Conservation (phyloP, 2,113 vertebrate genomes). For the Atherinomorus stipes region DNA sequence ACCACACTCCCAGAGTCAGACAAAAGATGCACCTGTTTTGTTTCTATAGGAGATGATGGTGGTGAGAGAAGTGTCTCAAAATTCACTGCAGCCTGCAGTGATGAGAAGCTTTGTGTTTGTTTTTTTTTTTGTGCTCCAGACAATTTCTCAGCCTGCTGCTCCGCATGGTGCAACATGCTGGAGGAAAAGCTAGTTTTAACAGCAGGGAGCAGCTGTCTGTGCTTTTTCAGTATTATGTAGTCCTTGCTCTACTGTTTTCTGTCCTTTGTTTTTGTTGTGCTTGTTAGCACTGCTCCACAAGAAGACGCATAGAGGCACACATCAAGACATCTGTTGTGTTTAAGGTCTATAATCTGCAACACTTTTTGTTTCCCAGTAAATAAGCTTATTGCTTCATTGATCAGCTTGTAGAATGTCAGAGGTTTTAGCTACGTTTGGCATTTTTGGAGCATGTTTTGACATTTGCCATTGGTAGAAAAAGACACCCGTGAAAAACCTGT, state of each 20-base stretch:
- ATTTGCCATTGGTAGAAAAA: not conserved
- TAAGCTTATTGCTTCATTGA: not conserved
- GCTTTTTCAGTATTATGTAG: slow-evolving; percentile 8
- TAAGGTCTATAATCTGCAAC: not conserved
- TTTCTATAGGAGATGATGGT: slow-evolving; percentile 35
- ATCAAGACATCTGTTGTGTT: slow-evolving; percentile 25
- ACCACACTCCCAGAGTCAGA: slow-evolving; percentile 37
- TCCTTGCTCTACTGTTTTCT: not conserved
- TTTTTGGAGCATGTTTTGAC: not conserved
- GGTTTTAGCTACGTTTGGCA: not conserved
- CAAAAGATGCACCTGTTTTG: slow-evolving; percentile 77
- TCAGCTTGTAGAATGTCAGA: slow-evolving; percentile 2
- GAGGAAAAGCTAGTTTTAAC: not conserved
- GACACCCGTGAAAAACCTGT: not conserved
- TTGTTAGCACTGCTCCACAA: slow-evolving; percentile 14
- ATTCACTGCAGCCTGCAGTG: slow-evolving; percentile 34
- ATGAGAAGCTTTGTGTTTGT: slow-evolving; percentile 9
- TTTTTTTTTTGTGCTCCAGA: slow-evolving; percentile 8
- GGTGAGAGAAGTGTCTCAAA: slow-evolving; percentile 45
- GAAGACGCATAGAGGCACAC: slow-evolving; percentile 18
- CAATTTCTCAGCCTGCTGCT: slow-evolving; percentile 14
- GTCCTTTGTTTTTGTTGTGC: slow-evolving; percentile 54
- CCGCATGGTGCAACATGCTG: slow-evolving; percentile 6
- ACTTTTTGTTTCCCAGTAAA: slow-evolving; percentile 1
- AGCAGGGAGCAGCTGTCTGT: not conserved